phyloP scores from a whole-genome alignment of 2,888 invertebrate species.

The Aleiodes alternator region DNA sequence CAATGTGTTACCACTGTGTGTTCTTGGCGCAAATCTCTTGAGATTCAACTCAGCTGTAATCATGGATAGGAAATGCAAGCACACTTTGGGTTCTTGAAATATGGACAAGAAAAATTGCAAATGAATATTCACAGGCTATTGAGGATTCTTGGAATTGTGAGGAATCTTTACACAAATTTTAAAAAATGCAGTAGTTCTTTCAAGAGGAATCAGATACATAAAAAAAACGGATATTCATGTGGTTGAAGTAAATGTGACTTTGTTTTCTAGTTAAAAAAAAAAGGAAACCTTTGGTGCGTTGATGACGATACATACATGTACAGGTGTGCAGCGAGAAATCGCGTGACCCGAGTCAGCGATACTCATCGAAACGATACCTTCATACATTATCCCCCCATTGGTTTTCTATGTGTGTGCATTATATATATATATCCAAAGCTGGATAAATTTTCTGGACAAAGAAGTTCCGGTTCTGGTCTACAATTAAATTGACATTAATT shows the following conservation, averaged over 20 bases:
- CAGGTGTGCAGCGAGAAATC: constrained; percentile 40
- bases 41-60: constrained; percentile 4
- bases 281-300: not conserved
- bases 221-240: constrained; percentile 26
- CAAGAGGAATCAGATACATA: constrained; percentile 31
- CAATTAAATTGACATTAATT: constrained; percentile 31
- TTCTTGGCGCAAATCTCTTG: constrained; percentile 21
- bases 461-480: constrained; percentile 39
- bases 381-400: constrained; percentile 32
- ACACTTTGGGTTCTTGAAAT: constrained; percentile 20
- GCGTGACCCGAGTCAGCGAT: constrained; percentile 40
- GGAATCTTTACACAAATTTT: not conserved
- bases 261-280: not conserved
- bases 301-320: constrained; percentile 30
- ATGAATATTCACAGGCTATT: not conserved
- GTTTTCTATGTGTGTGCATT: constrained; percentile 6
- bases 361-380: constrained; percentile 37
- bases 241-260: constrained; percentile 1
- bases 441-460: constrained; percentile 42
- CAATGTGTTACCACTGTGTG: constrained; percentile 35
- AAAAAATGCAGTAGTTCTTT: not conserved
- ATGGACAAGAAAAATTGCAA: constrained; percentile 20
- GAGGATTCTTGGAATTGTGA: constrained; percentile 11
- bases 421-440: constrained; percentile 1
- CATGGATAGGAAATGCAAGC: not conserved